Conservation (phyloP, 2,888 invertebrate species). For the Drosophila maculinotata region DNA sequence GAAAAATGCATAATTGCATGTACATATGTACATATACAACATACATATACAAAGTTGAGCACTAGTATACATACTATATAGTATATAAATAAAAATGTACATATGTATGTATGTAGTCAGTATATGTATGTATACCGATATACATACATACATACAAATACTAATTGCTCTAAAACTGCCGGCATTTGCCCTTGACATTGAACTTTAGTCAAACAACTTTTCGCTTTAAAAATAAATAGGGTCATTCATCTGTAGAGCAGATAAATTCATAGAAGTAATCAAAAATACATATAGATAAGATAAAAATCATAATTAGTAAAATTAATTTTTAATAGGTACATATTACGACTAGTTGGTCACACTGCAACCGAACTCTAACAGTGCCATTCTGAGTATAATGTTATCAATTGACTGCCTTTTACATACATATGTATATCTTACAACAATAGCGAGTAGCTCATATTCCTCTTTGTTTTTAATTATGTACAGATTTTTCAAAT, state of each 20-base stretch:
- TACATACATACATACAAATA: conserved; percentile 1
- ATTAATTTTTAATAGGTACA: neutral
- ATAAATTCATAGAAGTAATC: neutral
- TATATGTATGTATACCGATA: conserved; percentile 2
- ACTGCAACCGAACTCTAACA: conserved; percentile 5
- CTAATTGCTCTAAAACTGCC: conserved; percentile 30
- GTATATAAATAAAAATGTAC: neutral
- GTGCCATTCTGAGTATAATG: conserved; percentile 33
- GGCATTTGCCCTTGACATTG: conserved; percentile 50
- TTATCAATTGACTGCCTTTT: neutral
- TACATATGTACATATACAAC: no score
- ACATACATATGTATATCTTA: no score
- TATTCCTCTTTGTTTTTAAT: no score
- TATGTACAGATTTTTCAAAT: no score
- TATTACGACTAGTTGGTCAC: conserved; percentile 2
- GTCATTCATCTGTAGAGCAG: neutral
- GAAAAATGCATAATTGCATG: neutral
- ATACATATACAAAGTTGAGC: no score
- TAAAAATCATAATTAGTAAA: neutral
- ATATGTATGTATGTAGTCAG: neutral
- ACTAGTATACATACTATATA: no score
- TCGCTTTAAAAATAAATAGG: neutral
- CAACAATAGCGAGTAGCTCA: no score
- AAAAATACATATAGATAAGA: neutral
- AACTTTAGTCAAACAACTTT: neutral